phyloP scores from a whole-genome alignment of 2,888 invertebrate genomes.

The Diaprepes abbreviatus region DNA sequence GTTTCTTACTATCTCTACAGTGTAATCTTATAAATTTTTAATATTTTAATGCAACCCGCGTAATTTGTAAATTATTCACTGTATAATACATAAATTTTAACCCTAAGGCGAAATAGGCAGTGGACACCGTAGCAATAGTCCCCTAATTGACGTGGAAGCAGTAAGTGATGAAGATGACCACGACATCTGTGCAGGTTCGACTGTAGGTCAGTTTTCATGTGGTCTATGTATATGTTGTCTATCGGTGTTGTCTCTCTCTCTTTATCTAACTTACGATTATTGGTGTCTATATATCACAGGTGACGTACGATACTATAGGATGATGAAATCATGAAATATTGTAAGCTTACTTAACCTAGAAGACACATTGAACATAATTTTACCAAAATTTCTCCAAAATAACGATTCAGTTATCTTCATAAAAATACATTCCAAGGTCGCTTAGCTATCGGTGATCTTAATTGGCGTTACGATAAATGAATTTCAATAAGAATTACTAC shows the following conservation, averaged over 20 bases:
- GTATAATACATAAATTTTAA: slow-evolving; percentile 16
- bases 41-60: too few species aligned
- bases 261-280: slow-evolving; percentile 31
- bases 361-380: too few species aligned
- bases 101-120: slow-evolving; percentile 75
- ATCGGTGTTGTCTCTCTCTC: slow-evolving; percentile 65
- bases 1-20: too few species aligned
- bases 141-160: slow-evolving; percentile 78
- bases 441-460: too few species aligned
- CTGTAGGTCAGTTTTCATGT: slow-evolving; percentile 74
- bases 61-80: neutral
- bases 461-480: too few species aligned
- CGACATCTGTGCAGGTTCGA: slow-evolving; percentile 68
- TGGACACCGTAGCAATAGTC: slow-evolving; percentile 73
- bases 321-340: too few species aligned
- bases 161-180: slow-evolving; percentile 65
- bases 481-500: too few species aligned
- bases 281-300: slow-evolving; percentile 37
- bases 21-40: too few species aligned
- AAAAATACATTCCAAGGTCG: too few species aligned
- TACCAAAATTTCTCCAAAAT: too few species aligned
- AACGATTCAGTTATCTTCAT: too few species aligned
- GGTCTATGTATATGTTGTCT: slow-evolving; percentile 61
- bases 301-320: slow-evolving; percentile 35
- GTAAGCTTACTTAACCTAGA: too few species aligned